phyloP scores from a whole-genome alignment of 2,888 invertebrate genomes.

The Thymelicus acteon region DNA sequence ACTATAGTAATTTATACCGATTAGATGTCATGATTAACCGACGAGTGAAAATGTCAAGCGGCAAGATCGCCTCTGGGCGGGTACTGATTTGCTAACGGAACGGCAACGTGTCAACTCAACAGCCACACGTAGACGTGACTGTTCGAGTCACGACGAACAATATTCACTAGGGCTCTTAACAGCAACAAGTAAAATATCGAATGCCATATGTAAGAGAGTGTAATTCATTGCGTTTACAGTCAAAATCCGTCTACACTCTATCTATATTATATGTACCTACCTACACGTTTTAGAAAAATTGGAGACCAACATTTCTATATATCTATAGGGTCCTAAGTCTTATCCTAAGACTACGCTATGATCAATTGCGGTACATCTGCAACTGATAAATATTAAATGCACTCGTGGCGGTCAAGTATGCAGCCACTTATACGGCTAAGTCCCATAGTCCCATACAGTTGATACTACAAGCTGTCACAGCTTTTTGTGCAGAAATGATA shows the following conservation, averaged over 20 bases:
- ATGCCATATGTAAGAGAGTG: background rate
- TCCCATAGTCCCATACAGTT: background rate
- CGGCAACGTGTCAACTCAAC: slow-evolving; percentile 50
- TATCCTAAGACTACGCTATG: no score
- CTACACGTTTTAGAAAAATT: no score
- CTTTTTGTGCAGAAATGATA: slow-evolving; percentile 56
- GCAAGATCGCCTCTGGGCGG: slow-evolving; percentile 6
- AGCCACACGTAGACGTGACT: slow-evolving; percentile 24
- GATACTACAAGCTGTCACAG: slow-evolving; percentile 38
- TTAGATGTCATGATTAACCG: slow-evolving; percentile 44
- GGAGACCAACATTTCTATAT: no score
- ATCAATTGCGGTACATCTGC: background rate
- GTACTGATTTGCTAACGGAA: slow-evolving; percentile 21
- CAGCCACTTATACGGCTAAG: background rate
- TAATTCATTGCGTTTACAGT: no score
- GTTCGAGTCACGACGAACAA: slow-evolving; percentile 1
- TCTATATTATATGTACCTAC: no score
- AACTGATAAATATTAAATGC: background rate
- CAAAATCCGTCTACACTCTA: no score
- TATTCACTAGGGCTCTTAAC: background rate
- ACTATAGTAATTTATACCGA: slow-evolving; percentile 38
- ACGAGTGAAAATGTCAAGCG: slow-evolving; percentile 36
- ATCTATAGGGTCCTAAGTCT: no score
- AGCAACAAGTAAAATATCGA: background rate
- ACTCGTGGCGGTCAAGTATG: background rate